Conservation (phyloP, 2,888 invertebrate genomes). For the Chironomus tentans region DNA sequence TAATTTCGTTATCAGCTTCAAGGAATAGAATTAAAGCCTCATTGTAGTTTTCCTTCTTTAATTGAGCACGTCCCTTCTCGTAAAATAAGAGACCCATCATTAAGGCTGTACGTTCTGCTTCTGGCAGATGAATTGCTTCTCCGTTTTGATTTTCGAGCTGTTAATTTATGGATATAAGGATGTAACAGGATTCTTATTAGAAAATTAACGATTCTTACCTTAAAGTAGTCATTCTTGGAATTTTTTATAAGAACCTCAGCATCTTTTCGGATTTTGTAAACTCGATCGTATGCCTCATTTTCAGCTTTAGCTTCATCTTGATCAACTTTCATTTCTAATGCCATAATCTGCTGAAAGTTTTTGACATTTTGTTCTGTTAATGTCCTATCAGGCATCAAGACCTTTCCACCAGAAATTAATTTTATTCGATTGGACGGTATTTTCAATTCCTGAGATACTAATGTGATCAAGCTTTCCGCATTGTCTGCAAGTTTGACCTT, state of each 20-base stretch:
- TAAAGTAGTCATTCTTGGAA: slow-evolving; percentile 37
- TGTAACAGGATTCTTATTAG: neutral
- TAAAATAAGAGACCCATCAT: slow-evolving; percentile 70
- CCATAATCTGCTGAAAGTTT: slow-evolving; percentile 61
- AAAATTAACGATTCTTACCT: slow-evolving; percentile 38
- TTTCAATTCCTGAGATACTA: slow-evolving; percentile 46
- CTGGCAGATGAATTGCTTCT: slow-evolving; percentile 59
- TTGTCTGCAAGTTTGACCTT: slow-evolving; percentile 47
- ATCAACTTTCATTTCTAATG: slow-evolving; percentile 44
- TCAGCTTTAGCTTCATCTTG: slow-evolving; percentile 43
- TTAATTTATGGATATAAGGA: slow-evolving; percentile 28
- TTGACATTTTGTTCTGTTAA: slow-evolving; percentile 53
- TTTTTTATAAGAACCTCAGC: slow-evolving; percentile 47
- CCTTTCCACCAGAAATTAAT: slow-evolving; percentile 57
- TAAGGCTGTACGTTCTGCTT: slow-evolving; percentile 57
- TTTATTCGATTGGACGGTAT: slow-evolving; percentile 40
- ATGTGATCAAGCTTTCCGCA: slow-evolving; percentile 49
- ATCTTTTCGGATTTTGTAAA: slow-evolving; percentile 48
- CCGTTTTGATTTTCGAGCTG: slow-evolving; percentile 72
- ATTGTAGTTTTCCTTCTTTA: slow-evolving; percentile 55
- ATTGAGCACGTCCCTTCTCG: slow-evolving; percentile 63
- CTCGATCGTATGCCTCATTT: slow-evolving; percentile 48
- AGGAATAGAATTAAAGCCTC: slow-evolving; percentile 63
- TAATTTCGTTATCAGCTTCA: slow-evolving; percentile 67
- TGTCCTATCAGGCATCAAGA: slow-evolving; percentile 46